A percentile compares a stretch with the other conserved stretches of the same genome.
Evolutionary conservation across 2,888 invertebrate species (phyloP).

Genomic region (Cheilosia vulpina): DNA sequence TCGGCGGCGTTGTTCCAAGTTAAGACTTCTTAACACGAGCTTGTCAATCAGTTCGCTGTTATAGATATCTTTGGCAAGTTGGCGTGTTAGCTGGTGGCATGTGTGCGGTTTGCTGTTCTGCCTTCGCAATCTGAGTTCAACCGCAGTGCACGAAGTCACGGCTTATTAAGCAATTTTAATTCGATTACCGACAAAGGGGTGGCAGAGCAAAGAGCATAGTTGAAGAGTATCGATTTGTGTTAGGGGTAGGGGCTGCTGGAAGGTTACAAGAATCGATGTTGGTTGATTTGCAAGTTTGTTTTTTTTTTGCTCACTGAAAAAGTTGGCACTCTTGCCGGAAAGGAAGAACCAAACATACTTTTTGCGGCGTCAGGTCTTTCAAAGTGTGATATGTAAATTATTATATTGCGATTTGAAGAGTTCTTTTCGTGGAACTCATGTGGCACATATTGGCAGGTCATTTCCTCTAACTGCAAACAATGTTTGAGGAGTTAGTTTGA

Average conservation of each 20-base stretch:
- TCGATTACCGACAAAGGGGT: constrained; percentile 25
- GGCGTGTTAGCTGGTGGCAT: constrained; percentile 59
- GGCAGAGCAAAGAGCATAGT: not conserved
- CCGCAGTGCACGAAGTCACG: constrained; percentile 68
- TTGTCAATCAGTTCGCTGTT: constrained; percentile 51
- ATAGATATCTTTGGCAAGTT: constrained; percentile 55
- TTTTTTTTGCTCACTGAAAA: not conserved
- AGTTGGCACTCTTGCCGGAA: not conserved
- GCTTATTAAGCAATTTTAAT: constrained; percentile 68
- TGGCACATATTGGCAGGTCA: no score
- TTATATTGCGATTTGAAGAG: no score
- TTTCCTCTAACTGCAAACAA: no score
- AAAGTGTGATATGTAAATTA: no score
- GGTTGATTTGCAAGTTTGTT: not conserved
- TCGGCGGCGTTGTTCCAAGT: constrained; percentile 53
- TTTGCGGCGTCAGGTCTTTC: no score
- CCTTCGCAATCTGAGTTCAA: constrained; percentile 23
- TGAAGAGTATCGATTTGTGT: constrained; percentile 27
- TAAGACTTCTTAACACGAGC: constrained; percentile 65
- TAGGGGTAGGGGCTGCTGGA: not conserved
- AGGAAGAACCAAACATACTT: not conserved
- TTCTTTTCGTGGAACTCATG: no score
- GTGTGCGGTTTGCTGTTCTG: not conserved
- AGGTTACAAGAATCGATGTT: constrained; percentile 1
- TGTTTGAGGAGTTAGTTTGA: no score